Conservation (phyloP, 1,140 invertebrate genomes). For the Trichogramma pretiosum region DNA sequence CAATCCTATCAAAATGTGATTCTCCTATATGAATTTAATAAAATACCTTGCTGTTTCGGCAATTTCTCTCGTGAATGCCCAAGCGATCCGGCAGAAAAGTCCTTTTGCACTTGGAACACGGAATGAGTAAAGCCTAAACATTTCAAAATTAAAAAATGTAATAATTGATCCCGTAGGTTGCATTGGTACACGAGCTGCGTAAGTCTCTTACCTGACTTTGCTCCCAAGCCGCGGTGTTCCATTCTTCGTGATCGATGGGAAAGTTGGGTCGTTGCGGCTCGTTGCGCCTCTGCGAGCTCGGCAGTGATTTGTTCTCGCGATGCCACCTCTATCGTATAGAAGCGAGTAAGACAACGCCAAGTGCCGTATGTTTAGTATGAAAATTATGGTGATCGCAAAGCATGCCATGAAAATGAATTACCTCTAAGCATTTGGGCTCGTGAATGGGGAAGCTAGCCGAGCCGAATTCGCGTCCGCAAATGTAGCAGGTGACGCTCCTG, state of each 20-base stretch:
- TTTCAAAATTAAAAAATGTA: slow-evolving; percentile 29
- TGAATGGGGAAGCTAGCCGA: slow-evolving; percentile 67
- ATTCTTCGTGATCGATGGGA: slow-evolving; percentile 41
- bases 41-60: slow-evolving; percentile 37
- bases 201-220: slow-evolving; percentile 49
- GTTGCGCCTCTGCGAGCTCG: slow-evolving; percentile 46
- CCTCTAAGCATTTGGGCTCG: slow-evolving; percentile 71
- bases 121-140: slow-evolving; percentile 45
- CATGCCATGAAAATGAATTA: slow-evolving; percentile 43
- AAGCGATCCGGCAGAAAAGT: slow-evolving; percentile 63
- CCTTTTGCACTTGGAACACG: slow-evolving; percentile 57
- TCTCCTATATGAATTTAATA: no score
- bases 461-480: slow-evolving; percentile 71
- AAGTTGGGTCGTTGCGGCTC: slow-evolving; percentile 51
- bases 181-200: no score
- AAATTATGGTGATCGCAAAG: no score
- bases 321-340: slow-evolving; percentile 54
- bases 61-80: slow-evolving; percentile 56
- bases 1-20: no score
- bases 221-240: slow-evolving; percentile 51
- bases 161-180: no score
- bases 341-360: background rate
- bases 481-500: slow-evolving; percentile 58
- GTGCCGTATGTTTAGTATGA: background rate
- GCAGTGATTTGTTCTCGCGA: slow-evolving; percentile 56